Evolutionary conservation across 2,888 invertebrate genomes (phyloP).

Genomic region (Parascotia fuliginaria): DNA sequence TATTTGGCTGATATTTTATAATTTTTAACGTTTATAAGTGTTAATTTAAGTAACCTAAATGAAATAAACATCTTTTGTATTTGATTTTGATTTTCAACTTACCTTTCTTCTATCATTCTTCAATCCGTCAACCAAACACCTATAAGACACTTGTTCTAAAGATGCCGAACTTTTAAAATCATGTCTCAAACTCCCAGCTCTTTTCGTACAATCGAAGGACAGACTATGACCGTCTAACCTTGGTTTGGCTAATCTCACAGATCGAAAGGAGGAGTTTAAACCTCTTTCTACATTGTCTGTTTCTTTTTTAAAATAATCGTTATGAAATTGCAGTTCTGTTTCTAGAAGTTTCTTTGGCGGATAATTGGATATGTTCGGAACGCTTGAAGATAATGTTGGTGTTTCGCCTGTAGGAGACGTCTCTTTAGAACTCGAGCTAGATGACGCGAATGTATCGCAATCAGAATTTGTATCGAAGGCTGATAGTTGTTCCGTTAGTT

Average conservation of each 20-base stretch:
- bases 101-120: slow-evolving; percentile 66
- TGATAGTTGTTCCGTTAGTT: slow-evolving; percentile 91
- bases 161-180: slow-evolving; percentile 68
- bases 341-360: slow-evolving; percentile 41
- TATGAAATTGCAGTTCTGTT: slow-evolving; percentile 67
- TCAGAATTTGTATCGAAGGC: slow-evolving; percentile 90
- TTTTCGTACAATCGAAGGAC: slow-evolving; percentile 61
- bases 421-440: slow-evolving; percentile 85
- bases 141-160: slow-evolving; percentile 69
- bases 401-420: slow-evolving; percentile 87
- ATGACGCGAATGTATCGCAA: slow-evolving; percentile 87
- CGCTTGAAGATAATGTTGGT: slow-evolving; percentile 67
- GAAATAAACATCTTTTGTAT: not conserved
- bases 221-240: slow-evolving; percentile 58
- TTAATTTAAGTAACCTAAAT: too few relatives aligned
- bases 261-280: slow-evolving; percentile 67
- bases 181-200: slow-evolving; percentile 59
- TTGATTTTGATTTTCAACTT: slow-evolving; percentile 1
- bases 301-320: slow-evolving; percentile 73
- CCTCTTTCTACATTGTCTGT: slow-evolving; percentile 51
- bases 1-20: too few relatives aligned
- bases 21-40: too few relatives aligned
- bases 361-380: slow-evolving; percentile 63
- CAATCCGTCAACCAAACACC: slow-evolving; percentile 61
- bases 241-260: slow-evolving; percentile 58